Percentiles rank a stretch among this genome's conserved stretches.
Conservation (phyloP, 2,113 vertebrate species). For the Dromas ardeola region DNA sequence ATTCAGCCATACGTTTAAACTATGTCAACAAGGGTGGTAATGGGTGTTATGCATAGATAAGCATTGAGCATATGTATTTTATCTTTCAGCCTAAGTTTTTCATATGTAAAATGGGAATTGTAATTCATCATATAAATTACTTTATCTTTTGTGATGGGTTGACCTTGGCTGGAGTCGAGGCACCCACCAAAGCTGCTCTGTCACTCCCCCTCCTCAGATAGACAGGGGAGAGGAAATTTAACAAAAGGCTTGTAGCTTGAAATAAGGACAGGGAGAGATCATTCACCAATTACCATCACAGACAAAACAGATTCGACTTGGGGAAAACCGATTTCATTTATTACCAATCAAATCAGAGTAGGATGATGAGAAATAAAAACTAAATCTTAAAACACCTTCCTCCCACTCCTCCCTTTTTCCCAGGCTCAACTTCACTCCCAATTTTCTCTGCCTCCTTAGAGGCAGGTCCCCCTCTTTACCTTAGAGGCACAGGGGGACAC, state of each 20-base stretch:
- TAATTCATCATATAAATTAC: background rate
- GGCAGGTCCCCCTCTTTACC: too few relatives aligned
- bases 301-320: background rate
- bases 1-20: background rate
- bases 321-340: background rate
- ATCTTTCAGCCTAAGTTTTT: background rate
- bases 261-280: background rate
- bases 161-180: background rate
- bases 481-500: rapidly evolving
- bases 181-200: background rate
- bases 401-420: background rate
- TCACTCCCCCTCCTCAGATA: background rate
- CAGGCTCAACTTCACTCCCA: background rate
- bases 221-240: background rate
- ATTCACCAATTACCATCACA: background rate
- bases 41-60: background rate
- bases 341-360: background rate
- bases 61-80: background rate
- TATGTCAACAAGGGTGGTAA: background rate
- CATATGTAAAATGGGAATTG: background rate
- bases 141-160: background rate
- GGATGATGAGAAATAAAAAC: background rate
- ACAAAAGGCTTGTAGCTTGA: rapidly evolving
- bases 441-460: background rate
- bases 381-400: background rate